These are phyloP conservation scores for Tetramorium alpestre DNA, from an alignment of 1,140 invertebrate genomes.

Conservation along the genomic window DNA sequence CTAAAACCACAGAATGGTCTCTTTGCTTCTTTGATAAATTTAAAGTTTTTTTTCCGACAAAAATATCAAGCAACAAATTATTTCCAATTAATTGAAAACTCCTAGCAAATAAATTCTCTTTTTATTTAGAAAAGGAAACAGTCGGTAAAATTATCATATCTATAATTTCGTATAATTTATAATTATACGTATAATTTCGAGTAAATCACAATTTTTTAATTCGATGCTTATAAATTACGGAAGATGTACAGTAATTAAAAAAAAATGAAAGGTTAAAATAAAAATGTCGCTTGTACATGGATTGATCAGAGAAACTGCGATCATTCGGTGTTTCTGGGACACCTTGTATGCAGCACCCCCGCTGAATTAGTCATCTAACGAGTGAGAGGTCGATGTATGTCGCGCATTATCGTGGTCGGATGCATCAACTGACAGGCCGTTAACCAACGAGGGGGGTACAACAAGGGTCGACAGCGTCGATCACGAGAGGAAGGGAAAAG, in stretches of 20 bases:
- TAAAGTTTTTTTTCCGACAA: not conserved
- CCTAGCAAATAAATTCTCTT: not conserved
- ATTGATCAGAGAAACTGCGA: not conserved
- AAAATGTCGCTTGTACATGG: not conserved
- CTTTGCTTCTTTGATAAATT: not conserved
- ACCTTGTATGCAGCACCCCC: constrained; percentile 33
- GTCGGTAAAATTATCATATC: not conserved
- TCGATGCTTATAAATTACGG: not conserved
- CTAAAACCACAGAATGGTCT: not conserved
- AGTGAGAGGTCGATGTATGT: constrained; percentile 48
- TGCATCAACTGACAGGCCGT: constrained; percentile 41
- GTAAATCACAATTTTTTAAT: not conserved
- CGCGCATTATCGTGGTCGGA: constrained; percentile 46
- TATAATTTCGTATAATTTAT: too few species aligned
- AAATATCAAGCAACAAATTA: not conserved
- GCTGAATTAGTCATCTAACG: constrained; percentile 57
- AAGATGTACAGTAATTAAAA: not conserved
- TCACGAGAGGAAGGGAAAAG: not conserved
- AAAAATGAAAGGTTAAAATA: not conserved
- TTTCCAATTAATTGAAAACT: not conserved
- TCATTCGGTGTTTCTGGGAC: not conserved
- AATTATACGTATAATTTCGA: not conserved
- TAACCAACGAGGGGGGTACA: not conserved
- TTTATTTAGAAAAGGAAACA: not conserved
- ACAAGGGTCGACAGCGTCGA: not conserved